Conservation (phyloP, 2,888 invertebrate genomes). For the Drosophila phalerata region DNA sequence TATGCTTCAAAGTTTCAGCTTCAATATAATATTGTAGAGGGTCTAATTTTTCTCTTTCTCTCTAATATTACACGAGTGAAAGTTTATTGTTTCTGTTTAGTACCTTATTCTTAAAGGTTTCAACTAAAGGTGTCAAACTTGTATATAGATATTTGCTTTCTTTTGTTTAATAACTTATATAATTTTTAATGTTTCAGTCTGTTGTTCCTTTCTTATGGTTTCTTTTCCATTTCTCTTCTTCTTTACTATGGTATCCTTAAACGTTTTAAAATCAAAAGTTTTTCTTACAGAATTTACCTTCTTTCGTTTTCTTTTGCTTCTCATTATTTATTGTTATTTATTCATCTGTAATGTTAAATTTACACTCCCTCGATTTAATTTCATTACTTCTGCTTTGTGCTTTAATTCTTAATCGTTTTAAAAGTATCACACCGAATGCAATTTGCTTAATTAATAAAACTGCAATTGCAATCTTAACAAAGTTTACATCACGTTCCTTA, state of each 20-base stretch:
- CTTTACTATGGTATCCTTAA: not conserved
- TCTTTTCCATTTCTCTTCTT: not conserved
- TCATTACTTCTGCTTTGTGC: not conserved
- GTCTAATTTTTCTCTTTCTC: no score
- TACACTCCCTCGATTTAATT: no score
- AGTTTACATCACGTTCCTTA: not conserved
- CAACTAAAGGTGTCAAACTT: no score
- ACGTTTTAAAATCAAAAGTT: not conserved
- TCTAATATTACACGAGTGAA: no score
- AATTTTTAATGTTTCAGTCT: no score
- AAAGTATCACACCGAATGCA: not conserved
- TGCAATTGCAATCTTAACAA: constrained; percentile 3
- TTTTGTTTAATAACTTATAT: no score
- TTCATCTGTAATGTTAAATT: not conserved
- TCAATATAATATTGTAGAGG: not conserved
- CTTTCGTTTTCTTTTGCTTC: not conserved
- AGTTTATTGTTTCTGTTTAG: not conserved
- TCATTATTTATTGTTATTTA: not conserved
- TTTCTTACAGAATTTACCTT: not conserved
- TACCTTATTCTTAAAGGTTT: not conserved
- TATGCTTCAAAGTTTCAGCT: not conserved
- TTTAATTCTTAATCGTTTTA: not conserved
- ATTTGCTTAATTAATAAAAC: constrained; percentile 7
- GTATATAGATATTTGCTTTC: no score
- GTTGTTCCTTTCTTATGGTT: no score